phyloP scores from a whole-genome alignment of 2,888 invertebrate species.

The Drosophila pullipes region DNA sequence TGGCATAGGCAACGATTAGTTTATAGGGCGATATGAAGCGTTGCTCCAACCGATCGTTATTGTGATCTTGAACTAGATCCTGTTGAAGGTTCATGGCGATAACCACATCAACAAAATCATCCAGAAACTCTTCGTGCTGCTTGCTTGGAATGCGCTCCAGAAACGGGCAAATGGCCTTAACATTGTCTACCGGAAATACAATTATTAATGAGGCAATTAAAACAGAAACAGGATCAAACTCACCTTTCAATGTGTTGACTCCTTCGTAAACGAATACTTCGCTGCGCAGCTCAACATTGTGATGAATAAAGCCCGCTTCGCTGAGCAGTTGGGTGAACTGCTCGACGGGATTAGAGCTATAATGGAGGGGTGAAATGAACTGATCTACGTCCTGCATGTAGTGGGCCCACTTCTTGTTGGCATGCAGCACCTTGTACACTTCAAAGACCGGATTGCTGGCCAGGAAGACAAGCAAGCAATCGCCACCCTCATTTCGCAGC shows the following conservation, averaged over 20 bases:
- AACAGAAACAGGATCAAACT: not conserved
- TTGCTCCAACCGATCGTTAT: slow-evolving; percentile 69
- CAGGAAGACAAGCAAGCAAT: slow-evolving; percentile 89
- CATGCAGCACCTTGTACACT: slow-evolving; percentile 88
- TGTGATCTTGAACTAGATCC: slow-evolving; percentile 81
- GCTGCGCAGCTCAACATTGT: slow-evolving; percentile 87
- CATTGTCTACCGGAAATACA: slow-evolving; percentile 86
- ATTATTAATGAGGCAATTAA: not conserved
- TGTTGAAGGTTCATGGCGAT: slow-evolving; percentile 77
- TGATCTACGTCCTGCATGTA: slow-evolving; percentile 89
- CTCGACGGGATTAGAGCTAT: slow-evolving; percentile 87
- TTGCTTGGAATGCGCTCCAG: slow-evolving; percentile 87
- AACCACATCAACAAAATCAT: slow-evolving; percentile 87
- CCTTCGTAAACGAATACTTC: slow-evolving; percentile 88
- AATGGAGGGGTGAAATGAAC: slow-evolving; percentile 90
- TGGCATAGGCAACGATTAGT: slow-evolving; percentile 86
- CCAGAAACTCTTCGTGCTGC: slow-evolving; percentile 88
- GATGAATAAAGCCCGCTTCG: slow-evolving; percentile 88
- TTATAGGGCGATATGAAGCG: slow-evolving; percentile 86
- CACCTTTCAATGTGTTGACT: slow-evolving; percentile 87
- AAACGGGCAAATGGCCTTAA: slow-evolving; percentile 90
- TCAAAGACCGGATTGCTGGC: slow-evolving; percentile 90
- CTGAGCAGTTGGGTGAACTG: slow-evolving; percentile 87
- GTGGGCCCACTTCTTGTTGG: slow-evolving; percentile 87
- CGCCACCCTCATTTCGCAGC: slow-evolving; percentile 89